phyloP scores from a whole-genome alignment of 1,140 invertebrate genomes.

The Chionoecetes opilio region DNA sequence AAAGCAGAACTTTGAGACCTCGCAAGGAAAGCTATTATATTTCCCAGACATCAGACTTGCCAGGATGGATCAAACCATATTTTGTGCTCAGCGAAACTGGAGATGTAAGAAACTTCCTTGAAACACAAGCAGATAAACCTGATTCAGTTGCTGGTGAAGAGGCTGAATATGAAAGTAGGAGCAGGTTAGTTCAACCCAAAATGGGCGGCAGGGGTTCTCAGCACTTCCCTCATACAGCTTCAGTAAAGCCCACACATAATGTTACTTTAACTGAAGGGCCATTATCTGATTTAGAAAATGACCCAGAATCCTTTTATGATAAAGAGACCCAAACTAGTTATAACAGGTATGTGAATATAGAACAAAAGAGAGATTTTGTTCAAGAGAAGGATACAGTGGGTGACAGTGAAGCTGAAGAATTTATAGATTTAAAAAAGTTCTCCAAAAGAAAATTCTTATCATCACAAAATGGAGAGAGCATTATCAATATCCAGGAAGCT shows the following conservation, averaged over 20 bases:
- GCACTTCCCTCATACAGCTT: not conserved
- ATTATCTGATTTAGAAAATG: slow-evolving; percentile 59
- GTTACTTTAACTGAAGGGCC: slow-evolving; percentile 72
- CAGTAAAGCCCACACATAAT: slow-evolving; percentile 10
- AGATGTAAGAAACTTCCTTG: slow-evolving; percentile 61
- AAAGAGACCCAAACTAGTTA: slow-evolving; percentile 67
- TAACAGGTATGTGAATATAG: not conserved
- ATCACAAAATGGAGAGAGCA: not conserved
- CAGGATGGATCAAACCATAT: slow-evolving; percentile 72
- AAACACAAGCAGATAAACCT: not conserved
- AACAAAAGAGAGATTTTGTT: not conserved
- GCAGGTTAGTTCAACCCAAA: not conserved
- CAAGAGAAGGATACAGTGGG: not conserved
- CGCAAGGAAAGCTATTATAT: slow-evolving; percentile 38
- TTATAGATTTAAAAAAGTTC: slow-evolving; percentile 64
- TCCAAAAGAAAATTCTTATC: slow-evolving; percentile 2
- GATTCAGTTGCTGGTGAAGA: slow-evolving; percentile 1
- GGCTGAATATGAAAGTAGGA: not conserved
- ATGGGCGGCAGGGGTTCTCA: not conserved
- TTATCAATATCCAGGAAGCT: not conserved
- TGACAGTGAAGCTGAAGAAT: slow-evolving; percentile 32
- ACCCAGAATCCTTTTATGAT: not conserved
- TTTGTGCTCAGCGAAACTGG: slow-evolving; percentile 69
- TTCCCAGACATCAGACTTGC: slow-evolving; percentile 65
- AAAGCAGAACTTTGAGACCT: slow-evolving; percentile 10